Conservation (phyloP, 2,888 invertebrate genomes). For the Spodoptera exigua region DNA sequence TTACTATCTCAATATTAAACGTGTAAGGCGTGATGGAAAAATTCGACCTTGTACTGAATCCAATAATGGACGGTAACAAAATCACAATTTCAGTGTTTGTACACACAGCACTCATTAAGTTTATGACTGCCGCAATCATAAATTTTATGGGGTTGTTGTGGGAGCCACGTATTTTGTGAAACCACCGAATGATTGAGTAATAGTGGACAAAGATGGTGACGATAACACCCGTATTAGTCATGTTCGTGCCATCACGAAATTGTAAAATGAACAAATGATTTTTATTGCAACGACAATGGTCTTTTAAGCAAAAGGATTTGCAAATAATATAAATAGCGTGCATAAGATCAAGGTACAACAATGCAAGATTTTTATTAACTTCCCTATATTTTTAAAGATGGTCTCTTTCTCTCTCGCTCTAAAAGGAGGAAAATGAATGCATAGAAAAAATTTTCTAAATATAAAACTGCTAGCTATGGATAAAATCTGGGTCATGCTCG, state of each 20-base stretch:
- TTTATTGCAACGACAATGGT: neutral
- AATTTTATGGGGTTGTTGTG: conserved; percentile 27
- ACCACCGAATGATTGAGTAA: conserved; percentile 9
- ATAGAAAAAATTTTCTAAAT: conserved; percentile 18
- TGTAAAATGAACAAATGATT: neutral
- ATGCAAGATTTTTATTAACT: conserved; percentile 2
- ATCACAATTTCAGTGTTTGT: conserved; percentile 33
- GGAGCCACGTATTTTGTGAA: conserved; percentile 13
- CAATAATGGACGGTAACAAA: conserved; percentile 37
- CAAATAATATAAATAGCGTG: conserved; percentile 14
- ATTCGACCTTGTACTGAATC: conserved; percentile 46
- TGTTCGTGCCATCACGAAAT: neutral
- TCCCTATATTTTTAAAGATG: neutral
- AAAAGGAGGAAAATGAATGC: neutral
- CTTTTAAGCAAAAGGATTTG: conserved; percentile 27
- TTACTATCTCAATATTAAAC: neutral
- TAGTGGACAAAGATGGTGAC: neutral
- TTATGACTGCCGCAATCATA: conserved; percentile 35
- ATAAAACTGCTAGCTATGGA: conserved; percentile 38
- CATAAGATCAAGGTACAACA: conserved; percentile 34
- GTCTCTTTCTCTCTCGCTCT: too few relatives aligned
- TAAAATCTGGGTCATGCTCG: conserved; percentile 50
- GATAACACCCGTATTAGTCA: too few relatives aligned
- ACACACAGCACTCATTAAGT: conserved; percentile 23
- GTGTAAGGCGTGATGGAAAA: conserved; percentile 19